phyloP scores from a whole-genome alignment of 64 coral and sea anemone species.

The Porites australiensis region DNA sequence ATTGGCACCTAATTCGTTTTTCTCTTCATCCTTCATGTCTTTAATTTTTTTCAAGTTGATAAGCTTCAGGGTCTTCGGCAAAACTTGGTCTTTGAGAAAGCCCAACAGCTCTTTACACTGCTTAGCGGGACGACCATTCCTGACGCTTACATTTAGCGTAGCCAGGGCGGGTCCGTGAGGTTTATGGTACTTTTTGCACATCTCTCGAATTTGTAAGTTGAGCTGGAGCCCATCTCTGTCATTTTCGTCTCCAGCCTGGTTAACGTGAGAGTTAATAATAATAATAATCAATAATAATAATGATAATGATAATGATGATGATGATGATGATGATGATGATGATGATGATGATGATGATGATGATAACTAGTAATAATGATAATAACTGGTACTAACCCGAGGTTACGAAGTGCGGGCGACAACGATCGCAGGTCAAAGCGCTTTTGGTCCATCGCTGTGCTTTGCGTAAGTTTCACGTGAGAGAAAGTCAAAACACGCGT shows the following conservation, averaged over 20 bases:
- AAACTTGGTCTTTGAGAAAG: conserved; percentile 77
- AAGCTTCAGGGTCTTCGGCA: conserved; percentile 88
- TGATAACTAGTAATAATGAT: too few species aligned
- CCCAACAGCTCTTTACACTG: conserved; percentile 81
- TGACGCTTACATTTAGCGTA: conserved; percentile 63
- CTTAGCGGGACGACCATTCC: conserved; percentile 20
- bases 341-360: too few species aligned
- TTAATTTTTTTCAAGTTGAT: conserved; percentile 60
- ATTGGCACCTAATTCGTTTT: conserved; percentile 23
- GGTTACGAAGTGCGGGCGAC: too few species aligned
- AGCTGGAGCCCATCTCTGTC: conserved; percentile 46
- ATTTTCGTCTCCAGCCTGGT: conserved; percentile 21
- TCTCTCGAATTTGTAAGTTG: conserved; percentile 40
- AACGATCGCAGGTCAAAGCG: too few species aligned
- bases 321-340: too few species aligned
- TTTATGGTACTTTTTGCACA: conserved; percentile 25
- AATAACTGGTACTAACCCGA: too few species aligned
- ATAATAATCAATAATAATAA: too few species aligned
- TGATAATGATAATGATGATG: too few species aligned
- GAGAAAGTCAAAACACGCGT: too few species aligned
- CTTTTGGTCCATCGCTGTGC: too few species aligned
- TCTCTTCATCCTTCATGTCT: conserved; percentile 28
- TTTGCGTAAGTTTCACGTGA: too few species aligned
- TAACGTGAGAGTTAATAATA: neutral
- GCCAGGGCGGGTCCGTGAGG: conserved; percentile 58